Base-by-base conservation (phyloP, 2,888 invertebrate genomes). In the Ormia ochracea region DNA sequence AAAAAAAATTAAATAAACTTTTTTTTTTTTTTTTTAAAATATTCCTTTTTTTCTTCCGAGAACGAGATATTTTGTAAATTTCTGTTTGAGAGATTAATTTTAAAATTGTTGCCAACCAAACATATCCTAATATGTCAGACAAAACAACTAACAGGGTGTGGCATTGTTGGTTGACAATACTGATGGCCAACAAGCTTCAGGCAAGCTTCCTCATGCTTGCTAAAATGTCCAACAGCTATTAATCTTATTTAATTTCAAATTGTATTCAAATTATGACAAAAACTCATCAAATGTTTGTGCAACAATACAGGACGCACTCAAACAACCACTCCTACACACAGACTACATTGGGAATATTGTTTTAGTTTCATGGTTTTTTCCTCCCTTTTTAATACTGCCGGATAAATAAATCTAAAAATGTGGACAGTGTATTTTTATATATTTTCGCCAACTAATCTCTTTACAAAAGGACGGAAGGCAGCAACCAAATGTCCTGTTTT, bases 211-310 rank as follows among this genome's bases (percentile, higher is more conserved):
- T 26, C 9, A 19, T 65, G 10, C 4, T n/a, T 50, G 21, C 43
- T 41, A 38, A 69, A 76, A 68, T 73, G 72, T 65, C 58, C 72
- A 65, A 77, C 31, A 38, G 74, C 83, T 85, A 87, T 87, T 85
- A 87, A 88, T 88, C 88, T 85, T 87, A 84, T 87, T 88, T 87
- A 85, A 86, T 87, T 86, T 86, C 85, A 86, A 85, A 86, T 87
- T 87, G 84, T 83, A 77, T 83, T 82, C 80, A 85, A 86, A 86
- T 87, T 85, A 86, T 85, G 84, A 68, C 72, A 68, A 58, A 72
- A 68, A 50, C 58, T 73, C 80, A 58, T 79, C 79, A 79, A 75
- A 70, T 70, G 58, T 65, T 68, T 56, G 28, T 38, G 58, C 48
- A 36, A 31, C 45, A 36, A 45, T 21, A 69, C 28, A 52, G 36